Evolutionary conservation across 2,797 vertebrate species (phyloP).

Genomic region (Leucoraja ocellata): DNA sequence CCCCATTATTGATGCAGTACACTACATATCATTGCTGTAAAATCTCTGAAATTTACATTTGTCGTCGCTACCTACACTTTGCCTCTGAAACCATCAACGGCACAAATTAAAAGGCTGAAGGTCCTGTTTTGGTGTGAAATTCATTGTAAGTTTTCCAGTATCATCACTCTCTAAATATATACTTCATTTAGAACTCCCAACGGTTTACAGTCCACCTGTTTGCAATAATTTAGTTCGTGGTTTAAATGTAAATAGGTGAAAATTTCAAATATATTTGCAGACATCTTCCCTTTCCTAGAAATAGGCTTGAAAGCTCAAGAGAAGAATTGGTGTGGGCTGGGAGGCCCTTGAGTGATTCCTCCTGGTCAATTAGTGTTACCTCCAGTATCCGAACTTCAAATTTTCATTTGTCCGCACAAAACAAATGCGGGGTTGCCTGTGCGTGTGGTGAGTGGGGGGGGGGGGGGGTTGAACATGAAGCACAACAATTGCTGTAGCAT

Average conservation of each 20-base stretch:
- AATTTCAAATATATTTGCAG: neutral
- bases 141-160: constrained; percentile 38
- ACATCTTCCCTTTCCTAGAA: neutral
- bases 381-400: neutral
- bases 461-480: too few species aligned
- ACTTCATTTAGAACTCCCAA: neutral
- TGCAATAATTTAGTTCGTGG: neutral
- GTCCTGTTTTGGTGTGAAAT: constrained; percentile 39
- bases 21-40: too few species aligned
- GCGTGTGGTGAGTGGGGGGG: too few species aligned
- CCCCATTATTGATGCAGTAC: neutral
- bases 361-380: neutral
- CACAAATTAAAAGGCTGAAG: constrained; percentile 36
- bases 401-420: too few species aligned
- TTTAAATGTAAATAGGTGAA: neutral
- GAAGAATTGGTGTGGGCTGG: neutral
- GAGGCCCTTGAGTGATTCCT: neutral
- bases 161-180: constrained; percentile 31
- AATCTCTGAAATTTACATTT: neutral
- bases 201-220: neutral
- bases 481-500: too few species aligned
- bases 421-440: too few species aligned
- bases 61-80: neutral
- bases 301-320: neutral
- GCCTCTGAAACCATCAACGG: neutral